These are phyloP conservation scores for Cyprinella venusta DNA, from an alignment of 2,797 vertebrate species.

Conservation along the genomic window DNA sequence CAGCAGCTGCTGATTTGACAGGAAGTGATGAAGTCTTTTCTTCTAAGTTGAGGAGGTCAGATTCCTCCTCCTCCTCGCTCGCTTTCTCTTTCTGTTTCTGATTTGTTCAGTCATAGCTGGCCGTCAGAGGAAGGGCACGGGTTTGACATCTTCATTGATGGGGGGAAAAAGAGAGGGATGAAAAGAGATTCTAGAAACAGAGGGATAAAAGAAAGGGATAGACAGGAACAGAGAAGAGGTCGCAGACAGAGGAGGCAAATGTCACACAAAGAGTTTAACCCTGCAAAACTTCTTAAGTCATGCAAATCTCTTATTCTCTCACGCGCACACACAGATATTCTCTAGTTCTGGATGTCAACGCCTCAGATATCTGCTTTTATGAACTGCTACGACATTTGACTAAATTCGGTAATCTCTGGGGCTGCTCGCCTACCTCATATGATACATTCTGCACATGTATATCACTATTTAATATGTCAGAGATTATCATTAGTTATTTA, in stretches of 20 bases:
- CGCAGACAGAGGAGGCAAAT: constrained; percentile 55
- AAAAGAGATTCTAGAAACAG: constrained; percentile 45
- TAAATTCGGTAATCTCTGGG: background rate
- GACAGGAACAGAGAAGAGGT: constrained; percentile 51
- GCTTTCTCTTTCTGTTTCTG: constrained; percentile 48
- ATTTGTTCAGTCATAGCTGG: constrained; percentile 53
- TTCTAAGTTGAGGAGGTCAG: constrained; percentile 51
- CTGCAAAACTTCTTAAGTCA: constrained; percentile 44
- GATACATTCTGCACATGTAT: background rate
- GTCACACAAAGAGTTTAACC: constrained; percentile 61
- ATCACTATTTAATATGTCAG: background rate
- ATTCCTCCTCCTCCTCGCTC: constrained; percentile 51
- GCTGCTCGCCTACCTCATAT: background rate
- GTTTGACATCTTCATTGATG: constrained; percentile 63
- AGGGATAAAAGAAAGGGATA: constrained; percentile 46
- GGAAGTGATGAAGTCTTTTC: constrained; percentile 65
- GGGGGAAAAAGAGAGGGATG: constrained; percentile 43
- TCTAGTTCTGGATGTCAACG: background rate
- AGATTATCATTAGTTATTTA: background rate
- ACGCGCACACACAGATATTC: constrained; percentile 12
- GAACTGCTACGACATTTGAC: constrained; percentile 3
- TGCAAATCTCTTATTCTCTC: constrained; percentile 34
- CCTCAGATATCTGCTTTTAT: constrained; percentile 29
- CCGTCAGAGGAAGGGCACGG: constrained; percentile 52
- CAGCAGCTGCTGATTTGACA: constrained; percentile 61